Evolutionary conservation across 2,113 vertebrate genomes (phyloP).

Genomic region (Oplegnathus fasciatus): DNA sequence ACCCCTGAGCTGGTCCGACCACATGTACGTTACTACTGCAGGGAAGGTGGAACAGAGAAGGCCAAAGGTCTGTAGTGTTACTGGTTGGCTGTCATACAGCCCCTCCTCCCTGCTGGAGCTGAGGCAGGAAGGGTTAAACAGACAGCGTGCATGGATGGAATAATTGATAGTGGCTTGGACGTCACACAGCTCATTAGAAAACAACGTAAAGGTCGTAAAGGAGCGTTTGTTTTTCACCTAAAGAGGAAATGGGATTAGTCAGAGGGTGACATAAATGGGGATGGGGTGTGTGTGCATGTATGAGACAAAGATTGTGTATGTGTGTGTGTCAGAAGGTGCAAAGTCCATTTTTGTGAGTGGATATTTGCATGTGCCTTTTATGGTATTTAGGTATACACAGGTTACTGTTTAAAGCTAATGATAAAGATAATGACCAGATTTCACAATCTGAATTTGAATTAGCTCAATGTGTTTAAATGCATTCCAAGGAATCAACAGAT

Average conservation of each 20-base stretch:
- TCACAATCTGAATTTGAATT: not conserved
- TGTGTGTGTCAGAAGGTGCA: conserved; percentile 17
- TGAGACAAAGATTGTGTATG: not conserved
- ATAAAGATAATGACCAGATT: not conserved
- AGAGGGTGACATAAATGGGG: conserved; percentile 47
- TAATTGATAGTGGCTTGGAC: conserved; percentile 60
- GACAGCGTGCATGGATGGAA: conserved; percentile 58
- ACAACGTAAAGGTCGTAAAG: conserved; percentile 64
- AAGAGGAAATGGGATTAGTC: conserved; percentile 74
- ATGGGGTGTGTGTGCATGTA: conserved; percentile 1
- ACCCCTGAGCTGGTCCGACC: conserved; percentile 47
- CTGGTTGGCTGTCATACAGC: not conserved
- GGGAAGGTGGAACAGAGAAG: conserved; percentile 47
- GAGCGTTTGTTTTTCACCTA: conserved; percentile 55
- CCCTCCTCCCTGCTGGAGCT: conserved; percentile 27
- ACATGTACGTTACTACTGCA: conserved; percentile 41
- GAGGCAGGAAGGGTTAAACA: conserved; percentile 19
- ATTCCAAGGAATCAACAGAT: not conserved
- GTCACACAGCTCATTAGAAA: conserved; percentile 68
- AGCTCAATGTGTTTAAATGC: not conserved
- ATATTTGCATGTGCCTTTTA: conserved; percentile 17
- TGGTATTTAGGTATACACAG: not conserved
- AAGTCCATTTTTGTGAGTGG: conserved; percentile 25
- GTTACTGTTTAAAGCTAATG: not conserved
- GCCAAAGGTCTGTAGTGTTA: conserved; percentile 47